Evolutionary conservation across 2,113 vertebrate species (phyloP).

Genomic region (Lontra canadensis): DNA sequence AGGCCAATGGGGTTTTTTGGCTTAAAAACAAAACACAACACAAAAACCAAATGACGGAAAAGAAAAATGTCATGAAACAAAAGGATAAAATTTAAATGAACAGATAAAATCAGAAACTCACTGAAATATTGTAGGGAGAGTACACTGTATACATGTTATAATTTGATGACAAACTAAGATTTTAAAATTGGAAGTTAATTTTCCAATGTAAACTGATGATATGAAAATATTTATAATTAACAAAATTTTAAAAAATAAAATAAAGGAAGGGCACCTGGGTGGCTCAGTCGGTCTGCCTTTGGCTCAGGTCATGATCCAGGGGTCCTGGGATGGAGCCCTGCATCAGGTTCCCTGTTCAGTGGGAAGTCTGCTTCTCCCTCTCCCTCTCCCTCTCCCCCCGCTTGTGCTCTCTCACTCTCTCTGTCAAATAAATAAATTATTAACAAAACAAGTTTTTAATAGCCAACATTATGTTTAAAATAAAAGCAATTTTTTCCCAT

Average conservation of each 20-base stretch:
- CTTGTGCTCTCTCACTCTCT: too few relatives aligned
- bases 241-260: conserved; percentile 14
- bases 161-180: conserved; percentile 34
- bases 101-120: not conserved
- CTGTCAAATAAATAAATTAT: too few relatives aligned
- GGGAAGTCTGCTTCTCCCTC: too few relatives aligned
- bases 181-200: not conserved
- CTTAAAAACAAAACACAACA: too few relatives aligned
- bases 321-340: too few relatives aligned
- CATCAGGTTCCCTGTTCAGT: too few relatives aligned
- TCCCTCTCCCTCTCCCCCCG: too few relatives aligned
- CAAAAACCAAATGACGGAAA: not conserved
- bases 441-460: not conserved
- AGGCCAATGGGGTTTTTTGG: too few relatives aligned
- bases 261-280: too few relatives aligned
- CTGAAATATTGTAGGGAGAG: not conserved
- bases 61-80: not conserved
- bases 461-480: conserved; percentile 1
- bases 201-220: not conserved
- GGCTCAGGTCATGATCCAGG: too few relatives aligned
- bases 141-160: not conserved
- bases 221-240: not conserved
- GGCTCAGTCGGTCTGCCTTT: not conserved
- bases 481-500: not conserved
- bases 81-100: not conserved